phyloP scores from a whole-genome alignment of 30 jellyfish, hydroid and myxozoan species.

The Cassiopea andromeda region DNA sequence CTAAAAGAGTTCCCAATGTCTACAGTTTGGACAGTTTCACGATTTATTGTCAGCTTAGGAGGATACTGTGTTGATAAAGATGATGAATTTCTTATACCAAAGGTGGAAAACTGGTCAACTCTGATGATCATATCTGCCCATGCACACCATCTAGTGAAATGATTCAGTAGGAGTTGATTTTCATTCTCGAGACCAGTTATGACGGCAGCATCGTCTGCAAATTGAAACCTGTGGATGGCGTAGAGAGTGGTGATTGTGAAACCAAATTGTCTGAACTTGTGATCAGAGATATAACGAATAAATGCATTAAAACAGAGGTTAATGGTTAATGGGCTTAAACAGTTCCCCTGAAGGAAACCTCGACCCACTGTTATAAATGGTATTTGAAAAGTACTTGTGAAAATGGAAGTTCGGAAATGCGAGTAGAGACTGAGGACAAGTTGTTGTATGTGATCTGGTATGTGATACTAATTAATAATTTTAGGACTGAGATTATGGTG shows the following conservation, averaged over 20 bases:
- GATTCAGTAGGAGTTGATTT: not conserved
- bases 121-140: not conserved
- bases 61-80: not conserved
- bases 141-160: not conserved
- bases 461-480: not conserved
- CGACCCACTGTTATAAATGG: not conserved
- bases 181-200: not conserved
- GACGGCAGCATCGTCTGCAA: not conserved
- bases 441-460: not conserved
- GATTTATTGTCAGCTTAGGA: not conserved
- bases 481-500: not conserved
- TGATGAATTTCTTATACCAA: not conserved
- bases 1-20: not conserved
- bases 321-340: not conserved
- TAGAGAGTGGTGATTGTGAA: not conserved
- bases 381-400: not conserved
- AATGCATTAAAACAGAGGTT: not conserved
- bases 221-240: not conserved
- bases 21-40: not conserved
- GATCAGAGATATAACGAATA: not conserved
- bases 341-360: not conserved
- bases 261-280: not conserved
- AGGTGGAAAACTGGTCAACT: not conserved
- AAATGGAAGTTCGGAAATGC: not conserved
- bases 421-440: not conserved